These are phyloP conservation scores for Sylvia atricapilla DNA, from an alignment of 2,113 vertebrate genomes.

Conservation along the genomic window DNA sequence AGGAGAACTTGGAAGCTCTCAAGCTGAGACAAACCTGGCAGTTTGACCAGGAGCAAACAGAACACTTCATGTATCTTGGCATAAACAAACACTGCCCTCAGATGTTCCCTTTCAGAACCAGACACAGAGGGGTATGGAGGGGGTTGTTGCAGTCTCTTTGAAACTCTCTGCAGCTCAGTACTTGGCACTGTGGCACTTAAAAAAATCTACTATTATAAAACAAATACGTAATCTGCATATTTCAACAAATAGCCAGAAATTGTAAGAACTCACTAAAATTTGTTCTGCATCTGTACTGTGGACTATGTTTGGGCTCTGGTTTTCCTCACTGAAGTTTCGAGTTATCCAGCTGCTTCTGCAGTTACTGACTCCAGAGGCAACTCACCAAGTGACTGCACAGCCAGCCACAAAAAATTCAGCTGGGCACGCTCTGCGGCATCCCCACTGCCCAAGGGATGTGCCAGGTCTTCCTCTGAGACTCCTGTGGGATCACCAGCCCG, in stretches of 20 bases:
- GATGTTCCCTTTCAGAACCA: constrained; percentile 8
- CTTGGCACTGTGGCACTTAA: background rate
- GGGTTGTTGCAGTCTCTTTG: background rate
- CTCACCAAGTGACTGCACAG: background rate
- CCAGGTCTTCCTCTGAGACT: background rate
- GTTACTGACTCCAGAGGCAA: background rate
- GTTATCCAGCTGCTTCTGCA: background rate
- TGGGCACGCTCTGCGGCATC: fast-evolving
- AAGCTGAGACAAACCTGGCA: constrained; percentile 42
- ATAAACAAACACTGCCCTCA: constrained; percentile 44
- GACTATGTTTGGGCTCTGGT: background rate
- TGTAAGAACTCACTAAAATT: background rate
- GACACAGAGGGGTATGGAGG: fast-evolving
- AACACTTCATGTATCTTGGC: constrained; percentile 46
- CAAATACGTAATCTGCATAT: background rate
- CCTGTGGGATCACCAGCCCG: fast-evolving
- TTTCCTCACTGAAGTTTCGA: background rate
- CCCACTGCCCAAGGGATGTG: background rate
- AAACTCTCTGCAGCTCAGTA: background rate
- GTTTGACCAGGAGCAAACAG: constrained; percentile 3
- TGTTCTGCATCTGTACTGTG: background rate
- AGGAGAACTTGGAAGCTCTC: constrained; percentile 15
- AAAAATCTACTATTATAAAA: background rate
- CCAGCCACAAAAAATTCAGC: background rate
- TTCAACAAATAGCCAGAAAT: background rate